These are phyloP conservation scores for Sarcophaga rosellei DNA, from an alignment of 2,888 invertebrate genomes.

Conservation along the genomic window DNA sequence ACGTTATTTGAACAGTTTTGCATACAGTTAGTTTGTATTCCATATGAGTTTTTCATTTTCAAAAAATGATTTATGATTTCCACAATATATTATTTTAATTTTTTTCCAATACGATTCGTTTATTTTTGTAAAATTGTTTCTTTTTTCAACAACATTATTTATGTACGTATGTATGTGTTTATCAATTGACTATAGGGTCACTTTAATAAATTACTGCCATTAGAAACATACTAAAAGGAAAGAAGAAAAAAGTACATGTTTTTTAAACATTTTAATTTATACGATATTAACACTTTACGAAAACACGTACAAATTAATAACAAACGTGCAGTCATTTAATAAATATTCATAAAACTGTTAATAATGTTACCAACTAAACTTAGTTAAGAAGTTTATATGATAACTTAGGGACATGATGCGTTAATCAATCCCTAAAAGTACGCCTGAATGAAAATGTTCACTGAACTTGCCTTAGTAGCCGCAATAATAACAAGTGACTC, in stretches of 20 bases:
- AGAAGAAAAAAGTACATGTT: not conserved
- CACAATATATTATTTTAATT: slow-evolving; percentile 2
- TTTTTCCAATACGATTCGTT: slow-evolving; percentile 20
- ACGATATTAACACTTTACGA: not conserved
- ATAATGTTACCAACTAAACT: not conserved
- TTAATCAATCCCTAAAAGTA: not conserved
- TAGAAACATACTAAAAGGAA: not conserved
- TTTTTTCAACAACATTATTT: too few relatives aligned
- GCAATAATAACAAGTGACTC: too few relatives aligned
- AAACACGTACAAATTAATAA: not conserved
- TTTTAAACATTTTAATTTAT: slow-evolving; percentile 8
- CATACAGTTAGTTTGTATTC: not conserved
- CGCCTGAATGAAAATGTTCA: too few relatives aligned
- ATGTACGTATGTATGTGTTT: not conserved
- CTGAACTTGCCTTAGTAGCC: too few relatives aligned
- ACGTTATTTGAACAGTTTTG: slow-evolving; percentile 3
- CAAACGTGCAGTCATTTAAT: not conserved
- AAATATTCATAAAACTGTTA: not conserved
- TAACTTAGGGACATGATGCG: not conserved
- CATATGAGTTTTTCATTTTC: not conserved
- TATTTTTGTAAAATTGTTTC: slow-evolving; percentile 6
- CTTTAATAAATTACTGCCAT: not conserved
- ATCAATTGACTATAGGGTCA: not conserved
- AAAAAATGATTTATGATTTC: slow-evolving; percentile 39
- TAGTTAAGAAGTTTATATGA: too few relatives aligned